These are phyloP conservation scores for Nephrotoma guestfalica DNA, from an alignment of 2,888 invertebrate species.

Conservation along the genomic window DNA sequence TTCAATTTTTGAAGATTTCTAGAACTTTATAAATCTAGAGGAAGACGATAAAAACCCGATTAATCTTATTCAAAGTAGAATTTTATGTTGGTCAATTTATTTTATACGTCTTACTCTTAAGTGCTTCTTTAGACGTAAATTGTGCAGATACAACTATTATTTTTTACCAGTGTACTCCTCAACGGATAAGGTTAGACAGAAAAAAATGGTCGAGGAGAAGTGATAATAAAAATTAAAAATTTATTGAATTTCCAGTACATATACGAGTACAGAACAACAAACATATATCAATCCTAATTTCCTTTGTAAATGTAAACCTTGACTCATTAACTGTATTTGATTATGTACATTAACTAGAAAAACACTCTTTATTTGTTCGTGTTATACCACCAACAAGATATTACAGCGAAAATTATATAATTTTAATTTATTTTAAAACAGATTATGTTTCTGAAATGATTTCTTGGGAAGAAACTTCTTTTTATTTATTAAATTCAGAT, in stretches of 20 bases:
- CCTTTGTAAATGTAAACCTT: too few relatives aligned
- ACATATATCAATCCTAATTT: too few relatives aligned
- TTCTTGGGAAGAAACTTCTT: background rate
- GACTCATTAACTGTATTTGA: too few relatives aligned
- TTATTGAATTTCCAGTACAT: too few relatives aligned
- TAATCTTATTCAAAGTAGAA: background rate
- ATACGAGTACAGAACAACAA: too few relatives aligned
- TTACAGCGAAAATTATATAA: background rate
- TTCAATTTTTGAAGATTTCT: background rate
- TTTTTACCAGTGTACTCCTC: too few relatives aligned
- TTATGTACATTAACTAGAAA: too few relatives aligned
- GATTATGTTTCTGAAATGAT: background rate
- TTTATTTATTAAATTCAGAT: background rate
- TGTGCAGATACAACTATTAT: too few relatives aligned
- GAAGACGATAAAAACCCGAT: background rate
- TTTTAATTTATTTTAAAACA: background rate
- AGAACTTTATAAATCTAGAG: background rate
- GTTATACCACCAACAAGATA: background rate
- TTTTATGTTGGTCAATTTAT: background rate
- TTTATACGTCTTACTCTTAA: background rate
- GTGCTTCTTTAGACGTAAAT: background rate
- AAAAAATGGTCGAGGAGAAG: too few relatives aligned
- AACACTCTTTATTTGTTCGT: too few relatives aligned
- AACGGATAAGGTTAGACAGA: too few relatives aligned
- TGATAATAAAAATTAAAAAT: too few relatives aligned